phyloP scores from a whole-genome alignment of 2,797 vertebrate species.

The Spheniscus humboldti region DNA sequence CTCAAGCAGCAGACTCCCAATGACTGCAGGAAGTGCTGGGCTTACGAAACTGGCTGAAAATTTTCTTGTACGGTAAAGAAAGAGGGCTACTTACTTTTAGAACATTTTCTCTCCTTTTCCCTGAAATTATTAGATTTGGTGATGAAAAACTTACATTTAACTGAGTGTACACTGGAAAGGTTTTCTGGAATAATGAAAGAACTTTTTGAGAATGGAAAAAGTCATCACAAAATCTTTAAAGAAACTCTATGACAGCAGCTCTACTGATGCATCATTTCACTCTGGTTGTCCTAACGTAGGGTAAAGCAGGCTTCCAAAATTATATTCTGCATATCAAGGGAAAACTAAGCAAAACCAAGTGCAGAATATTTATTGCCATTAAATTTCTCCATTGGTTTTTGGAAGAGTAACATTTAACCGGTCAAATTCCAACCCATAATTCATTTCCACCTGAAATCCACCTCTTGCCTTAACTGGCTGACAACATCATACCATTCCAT shows the following conservation, averaged over 20 bases:
- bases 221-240: background rate
- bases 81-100: background rate
- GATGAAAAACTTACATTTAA: background rate
- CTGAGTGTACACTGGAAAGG: background rate
- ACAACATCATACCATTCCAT: background rate
- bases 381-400: background rate
- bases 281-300: background rate
- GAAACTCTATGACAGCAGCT: background rate
- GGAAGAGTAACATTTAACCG: background rate
- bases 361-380: background rate
- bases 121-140: background rate
- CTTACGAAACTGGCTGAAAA: background rate
- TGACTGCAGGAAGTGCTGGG: background rate
- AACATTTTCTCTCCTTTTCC: background rate
- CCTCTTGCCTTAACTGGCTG: background rate
- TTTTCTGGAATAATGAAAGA: background rate
- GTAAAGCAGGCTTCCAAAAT: background rate
- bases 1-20: background rate
- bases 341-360: background rate
- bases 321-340: background rate
- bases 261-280: background rate
- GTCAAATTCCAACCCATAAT: background rate
- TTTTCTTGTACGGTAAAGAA: background rate
- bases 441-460: background rate
- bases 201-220: background rate